These are phyloP conservation scores for Salarias fasciatus DNA, from an alignment of 2,797 vertebrate species.

Conservation along the genomic window DNA sequence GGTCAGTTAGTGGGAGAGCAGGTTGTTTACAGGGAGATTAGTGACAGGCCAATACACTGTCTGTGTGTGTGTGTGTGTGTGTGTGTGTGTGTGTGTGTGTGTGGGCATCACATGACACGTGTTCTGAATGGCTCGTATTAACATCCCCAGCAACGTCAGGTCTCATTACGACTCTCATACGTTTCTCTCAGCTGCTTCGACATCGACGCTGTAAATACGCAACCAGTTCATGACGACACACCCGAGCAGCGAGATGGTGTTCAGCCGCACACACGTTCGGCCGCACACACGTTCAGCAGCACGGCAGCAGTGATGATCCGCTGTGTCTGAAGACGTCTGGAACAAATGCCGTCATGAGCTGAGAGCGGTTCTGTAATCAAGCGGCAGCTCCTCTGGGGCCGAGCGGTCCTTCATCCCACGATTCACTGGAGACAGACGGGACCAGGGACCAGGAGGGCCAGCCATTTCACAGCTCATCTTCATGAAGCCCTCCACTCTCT, in stretches of 20 bases:
- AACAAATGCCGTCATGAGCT: neutral
- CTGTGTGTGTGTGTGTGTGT: neutral
- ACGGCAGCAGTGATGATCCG: too few relatives aligned
- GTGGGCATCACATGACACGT: neutral
- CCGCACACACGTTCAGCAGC: too few relatives aligned
- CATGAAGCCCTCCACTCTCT: too few relatives aligned
- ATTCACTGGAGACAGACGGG: conserved; percentile 1
- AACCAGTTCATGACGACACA: too few relatives aligned
- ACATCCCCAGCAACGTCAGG: neutral
- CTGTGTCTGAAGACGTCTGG: too few relatives aligned
- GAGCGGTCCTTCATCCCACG: neutral
- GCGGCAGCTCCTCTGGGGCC: neutral
- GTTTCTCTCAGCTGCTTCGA: neutral
- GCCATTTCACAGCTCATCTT: too few relatives aligned
- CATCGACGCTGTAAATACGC: neutral
- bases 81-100: neutral
- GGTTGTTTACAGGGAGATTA: neutral
- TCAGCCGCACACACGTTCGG: too few relatives aligned
- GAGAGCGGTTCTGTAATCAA: conserved; percentile 25
- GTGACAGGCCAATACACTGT: neutral
- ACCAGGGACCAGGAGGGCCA: conserved; percentile 6
- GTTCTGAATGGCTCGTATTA: neutral
- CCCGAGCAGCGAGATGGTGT: too few relatives aligned
- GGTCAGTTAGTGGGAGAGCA: neutral
- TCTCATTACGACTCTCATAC: neutral